phyloP scores from a whole-genome alignment of 2,113 vertebrate genomes.

The Mobula hypostoma region DNA sequence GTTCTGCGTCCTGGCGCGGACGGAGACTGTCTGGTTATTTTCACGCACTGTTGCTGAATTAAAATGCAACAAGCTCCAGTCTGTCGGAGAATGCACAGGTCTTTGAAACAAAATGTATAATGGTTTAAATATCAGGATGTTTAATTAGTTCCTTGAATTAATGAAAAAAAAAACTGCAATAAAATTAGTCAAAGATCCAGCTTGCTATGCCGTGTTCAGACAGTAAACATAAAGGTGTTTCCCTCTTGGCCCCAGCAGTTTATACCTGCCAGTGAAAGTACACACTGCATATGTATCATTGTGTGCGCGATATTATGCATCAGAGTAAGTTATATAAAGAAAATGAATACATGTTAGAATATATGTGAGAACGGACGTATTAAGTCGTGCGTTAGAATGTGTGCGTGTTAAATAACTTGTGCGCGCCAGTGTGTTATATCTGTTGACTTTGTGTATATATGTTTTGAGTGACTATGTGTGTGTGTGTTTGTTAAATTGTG shows the following conservation, averaged over 20 bases:
- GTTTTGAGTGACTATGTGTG: neutral
- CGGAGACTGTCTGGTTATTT: neutral
- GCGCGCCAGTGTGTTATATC: neutral
- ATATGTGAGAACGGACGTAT: neutral
- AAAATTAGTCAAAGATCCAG: neutral
- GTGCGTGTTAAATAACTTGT: neutral
- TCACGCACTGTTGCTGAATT: neutral
- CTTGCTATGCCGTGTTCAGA: neutral
- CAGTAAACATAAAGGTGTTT: neutral
- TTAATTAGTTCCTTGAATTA: neutral
- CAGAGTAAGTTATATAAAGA: neutral
- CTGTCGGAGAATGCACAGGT: neutral
- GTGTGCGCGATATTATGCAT: neutral
- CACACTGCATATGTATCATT: neutral
- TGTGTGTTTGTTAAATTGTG: neutral
- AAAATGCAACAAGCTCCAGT: neutral
- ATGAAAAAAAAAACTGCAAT: neutral
- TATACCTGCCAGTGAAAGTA: neutral
- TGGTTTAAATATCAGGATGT: neutral
- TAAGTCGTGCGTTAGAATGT: neutral
- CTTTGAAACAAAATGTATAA: neutral
- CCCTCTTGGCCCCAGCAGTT: neutral
- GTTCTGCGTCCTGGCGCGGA: neutral
- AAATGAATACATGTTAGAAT: no score
- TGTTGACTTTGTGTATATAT: neutral